phyloP scores from a whole-genome alignment of 2,113 vertebrate species.

The Amazona vittata region DNA sequence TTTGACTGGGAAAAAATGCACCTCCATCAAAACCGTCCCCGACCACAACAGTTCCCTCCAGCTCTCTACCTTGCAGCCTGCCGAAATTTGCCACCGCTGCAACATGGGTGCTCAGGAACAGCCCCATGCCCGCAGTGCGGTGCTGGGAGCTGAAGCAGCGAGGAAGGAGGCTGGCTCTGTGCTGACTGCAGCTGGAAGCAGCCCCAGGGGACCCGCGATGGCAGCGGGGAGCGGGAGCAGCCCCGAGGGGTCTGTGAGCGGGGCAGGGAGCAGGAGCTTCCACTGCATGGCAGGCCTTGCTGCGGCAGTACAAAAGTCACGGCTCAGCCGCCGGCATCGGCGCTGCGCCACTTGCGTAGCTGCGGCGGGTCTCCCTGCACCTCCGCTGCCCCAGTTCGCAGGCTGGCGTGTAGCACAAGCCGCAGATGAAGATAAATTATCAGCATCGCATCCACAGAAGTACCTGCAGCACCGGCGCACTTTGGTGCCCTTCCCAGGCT shows the following conservation, averaged over 20 bases:
- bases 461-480: background rate
- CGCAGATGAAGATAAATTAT: background rate
- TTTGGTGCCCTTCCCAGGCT: background rate
- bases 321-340: background rate
- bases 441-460: background rate
- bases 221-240: background rate
- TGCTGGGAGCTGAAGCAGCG: accelerated
- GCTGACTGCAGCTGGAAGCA: background rate
- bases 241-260: background rate
- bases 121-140: background rate
- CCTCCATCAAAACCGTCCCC: background rate
- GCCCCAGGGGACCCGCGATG: background rate
- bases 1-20: background rate
- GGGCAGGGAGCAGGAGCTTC: background rate
- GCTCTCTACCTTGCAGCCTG: background rate
- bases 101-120: background rate
- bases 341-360: accelerated
- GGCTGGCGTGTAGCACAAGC: background rate
- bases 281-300: accelerated
- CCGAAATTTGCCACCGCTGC: background rate
- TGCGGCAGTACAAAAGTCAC: background rate
- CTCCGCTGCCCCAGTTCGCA: background rate
- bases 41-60: background rate
- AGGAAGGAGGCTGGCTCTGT: background rate
- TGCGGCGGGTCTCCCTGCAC: background rate